Conservation (phyloP, 2,113 vertebrate species). For the Sebastes schlegelii region DNA sequence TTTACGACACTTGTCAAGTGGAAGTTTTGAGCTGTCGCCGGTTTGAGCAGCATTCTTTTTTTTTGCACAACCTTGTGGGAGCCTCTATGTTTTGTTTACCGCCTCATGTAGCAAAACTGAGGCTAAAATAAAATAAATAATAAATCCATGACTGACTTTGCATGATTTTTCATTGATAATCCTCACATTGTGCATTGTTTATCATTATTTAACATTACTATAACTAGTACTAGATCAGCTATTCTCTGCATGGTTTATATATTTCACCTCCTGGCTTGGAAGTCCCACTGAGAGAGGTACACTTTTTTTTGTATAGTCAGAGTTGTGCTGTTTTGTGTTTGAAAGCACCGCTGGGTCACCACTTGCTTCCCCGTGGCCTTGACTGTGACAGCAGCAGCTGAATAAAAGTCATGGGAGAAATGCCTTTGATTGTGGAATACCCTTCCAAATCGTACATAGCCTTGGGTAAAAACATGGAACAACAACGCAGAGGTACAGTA, state of each 20-base stretch:
- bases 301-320: constrained; percentile 34
- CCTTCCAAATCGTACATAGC: constrained; percentile 72
- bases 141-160: not conserved
- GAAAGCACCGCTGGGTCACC: constrained; percentile 50
- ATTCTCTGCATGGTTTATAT: not conserved
- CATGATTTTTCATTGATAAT: not conserved
- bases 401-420: constrained; percentile 58
- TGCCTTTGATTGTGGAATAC: constrained; percentile 66
- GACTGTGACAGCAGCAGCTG: constrained; percentile 57
- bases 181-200: not conserved
- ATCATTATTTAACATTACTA: not conserved
- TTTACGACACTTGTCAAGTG: constrained; percentile 71
- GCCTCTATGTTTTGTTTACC: constrained; percentile 23
- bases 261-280: not conserved
- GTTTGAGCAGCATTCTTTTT: constrained; percentile 41
- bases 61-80: constrained; percentile 24
- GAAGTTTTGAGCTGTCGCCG: constrained; percentile 56
- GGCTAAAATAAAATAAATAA: not conserved
- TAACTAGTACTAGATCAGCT: not conserved
- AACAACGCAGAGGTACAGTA: constrained; percentile 70
- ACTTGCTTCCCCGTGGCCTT: constrained; percentile 55
- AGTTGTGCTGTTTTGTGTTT: constrained; percentile 42
- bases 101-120: constrained; percentile 1
- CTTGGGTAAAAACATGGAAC: constrained; percentile 73
- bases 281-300: not conserved